Evolutionary conservation across 2,113 vertebrate species (phyloP).

Genomic region (Barbus barbus): DNA sequence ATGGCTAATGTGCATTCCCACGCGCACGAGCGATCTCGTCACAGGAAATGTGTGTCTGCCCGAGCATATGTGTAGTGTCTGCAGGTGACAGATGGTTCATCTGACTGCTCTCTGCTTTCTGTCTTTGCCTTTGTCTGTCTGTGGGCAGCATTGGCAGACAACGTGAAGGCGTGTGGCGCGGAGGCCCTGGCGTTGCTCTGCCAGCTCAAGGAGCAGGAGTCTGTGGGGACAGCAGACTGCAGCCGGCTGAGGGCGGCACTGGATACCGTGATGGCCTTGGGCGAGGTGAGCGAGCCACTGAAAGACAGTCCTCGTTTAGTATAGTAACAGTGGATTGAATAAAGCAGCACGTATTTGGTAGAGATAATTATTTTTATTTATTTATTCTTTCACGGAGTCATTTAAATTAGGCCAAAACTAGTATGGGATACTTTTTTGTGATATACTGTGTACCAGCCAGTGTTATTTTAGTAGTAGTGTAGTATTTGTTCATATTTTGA

Average conservation of each 20-base stretch:
- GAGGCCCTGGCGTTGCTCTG: constrained; percentile 82
- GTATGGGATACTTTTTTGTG: too few relatives aligned
- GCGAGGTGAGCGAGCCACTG: constrained; percentile 76
- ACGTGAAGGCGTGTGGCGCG: constrained; percentile 81
- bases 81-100: constrained; percentile 45
- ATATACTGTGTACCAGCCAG: too few relatives aligned
- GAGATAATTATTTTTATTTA: too few relatives aligned
- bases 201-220: constrained; percentile 76
- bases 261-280: constrained; percentile 72
- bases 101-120: constrained; percentile 8
- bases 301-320: not conserved
- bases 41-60: constrained; percentile 27
- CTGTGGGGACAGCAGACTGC: constrained; percentile 63
- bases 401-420: too few relatives aligned
- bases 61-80: constrained; percentile 28
- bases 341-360: too few relatives aligned
- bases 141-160: constrained; percentile 81
- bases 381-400: too few relatives aligned
- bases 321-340: not conserved
- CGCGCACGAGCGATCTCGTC: not conserved
- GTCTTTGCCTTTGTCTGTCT: not conserved
- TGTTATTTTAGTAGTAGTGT: not conserved
- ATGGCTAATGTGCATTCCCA: not conserved
- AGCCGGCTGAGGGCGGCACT: constrained; percentile 73
- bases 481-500: not conserved